Conservation (phyloP, 2,113 vertebrate genomes). For the Arvicanthis niloticus region DNA sequence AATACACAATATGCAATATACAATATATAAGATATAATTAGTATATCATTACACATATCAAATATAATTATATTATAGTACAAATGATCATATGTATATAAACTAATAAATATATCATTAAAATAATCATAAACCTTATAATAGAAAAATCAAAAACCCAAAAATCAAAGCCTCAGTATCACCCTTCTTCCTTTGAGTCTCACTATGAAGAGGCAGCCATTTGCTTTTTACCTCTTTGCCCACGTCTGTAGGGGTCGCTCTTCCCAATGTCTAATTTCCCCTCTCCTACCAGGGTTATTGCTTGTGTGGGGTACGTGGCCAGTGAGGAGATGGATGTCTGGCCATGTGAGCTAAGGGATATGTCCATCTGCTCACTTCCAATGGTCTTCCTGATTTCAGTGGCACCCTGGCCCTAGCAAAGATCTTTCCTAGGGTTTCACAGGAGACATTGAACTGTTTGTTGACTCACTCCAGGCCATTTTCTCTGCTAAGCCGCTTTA, state of each 20-base stretch:
- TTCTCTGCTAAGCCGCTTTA: slow-evolving; percentile 39
- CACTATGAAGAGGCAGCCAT: not conserved
- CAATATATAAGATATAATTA: no score
- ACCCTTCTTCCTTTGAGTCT: not conserved
- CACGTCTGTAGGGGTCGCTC: not conserved
- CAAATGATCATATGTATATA: no score
- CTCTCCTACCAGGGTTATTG: not conserved
- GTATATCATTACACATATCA: not conserved
- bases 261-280: not conserved
- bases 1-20: no score
- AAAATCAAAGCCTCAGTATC: not conserved
- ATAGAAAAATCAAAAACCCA: slow-evolving; percentile 3
- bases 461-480: not conserved
- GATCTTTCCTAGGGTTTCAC: not conserved
- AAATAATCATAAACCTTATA: not conserved
- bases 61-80: not conserved
- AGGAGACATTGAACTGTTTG: not conserved
- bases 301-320: not conserved
- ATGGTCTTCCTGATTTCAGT: not conserved
- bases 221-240: not conserved
- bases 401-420: not conserved
- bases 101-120: not conserved
- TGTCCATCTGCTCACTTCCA: not conserved
- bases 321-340: not conserved
- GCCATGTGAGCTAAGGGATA: not conserved